Base-by-base conservation (phyloP, 2,888 invertebrate species). In the Myathropa florea region DNA sequence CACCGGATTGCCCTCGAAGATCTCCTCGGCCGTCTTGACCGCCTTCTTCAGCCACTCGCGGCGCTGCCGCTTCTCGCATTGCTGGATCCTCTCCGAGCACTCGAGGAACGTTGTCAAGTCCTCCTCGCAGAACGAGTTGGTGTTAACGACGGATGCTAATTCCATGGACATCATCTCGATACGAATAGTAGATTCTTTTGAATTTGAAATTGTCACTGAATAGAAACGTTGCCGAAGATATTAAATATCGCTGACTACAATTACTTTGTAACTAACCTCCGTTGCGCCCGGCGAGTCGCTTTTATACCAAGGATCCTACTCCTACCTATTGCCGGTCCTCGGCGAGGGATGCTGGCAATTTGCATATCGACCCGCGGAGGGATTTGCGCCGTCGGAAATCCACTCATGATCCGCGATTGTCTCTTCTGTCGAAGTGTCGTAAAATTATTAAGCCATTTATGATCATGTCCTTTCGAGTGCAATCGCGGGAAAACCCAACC, bases 31-130 rank as follows among this genome's bases (percentile, higher is more conserved):
- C 0, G 90, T 91, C 89, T 90, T 89, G 4, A 89, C 89, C 10
- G 91, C 90, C 3, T 89, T 89, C 6, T 76, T 67, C 0, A 72
- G n/a, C 59, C 68, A 28, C 3, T 88, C 88, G 4, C 88, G 36
- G 0, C 86, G 83, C n/a, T 89, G 84, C 0, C 87, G 83, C 21
- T 81, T 28, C 33, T 77, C 71, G 23, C 77, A 83, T 23, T 89
- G 89, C 64, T 90, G 89, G 55, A 92, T 91, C 72, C 90, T 89
- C 4, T 90, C 90, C 21, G 90, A 90, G 77, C 91, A 78, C 24
- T 89, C 89, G 2, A 92, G 77, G 33, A 89, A 90, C 18, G 90
- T 89, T 18, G 80, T 88, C 0, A 92, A 82, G 88, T 91, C 91
- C 23, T 89, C 89, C 18, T 89, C 89, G n/a, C 90, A 90, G 73